Evolutionary conservation across 2,113 vertebrate genomes (phyloP).

Genomic region (Willisornis vidua): DNA sequence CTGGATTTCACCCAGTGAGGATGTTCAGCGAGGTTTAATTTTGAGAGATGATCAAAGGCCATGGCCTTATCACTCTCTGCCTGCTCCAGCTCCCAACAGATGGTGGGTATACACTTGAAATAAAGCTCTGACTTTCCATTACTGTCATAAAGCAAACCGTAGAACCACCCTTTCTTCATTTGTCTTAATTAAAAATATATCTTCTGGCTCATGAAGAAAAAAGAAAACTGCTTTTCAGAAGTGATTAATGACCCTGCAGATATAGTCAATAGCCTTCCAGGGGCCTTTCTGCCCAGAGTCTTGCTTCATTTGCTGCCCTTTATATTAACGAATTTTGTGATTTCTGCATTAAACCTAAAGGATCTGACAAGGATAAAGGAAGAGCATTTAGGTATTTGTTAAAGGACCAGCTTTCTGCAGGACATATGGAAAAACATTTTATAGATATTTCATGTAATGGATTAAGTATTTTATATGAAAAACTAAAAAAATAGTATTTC

Average conservation of each 20-base stretch:
- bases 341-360: background rate
- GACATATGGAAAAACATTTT: background rate
- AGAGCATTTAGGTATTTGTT: background rate
- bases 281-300: background rate
- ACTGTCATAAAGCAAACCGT: background rate
- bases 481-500: background rate
- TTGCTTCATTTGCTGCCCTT: background rate
- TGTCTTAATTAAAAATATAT: conserved; percentile 20
- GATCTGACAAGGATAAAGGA: background rate
- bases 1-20: background rate
- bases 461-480: background rate
- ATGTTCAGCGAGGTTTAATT: background rate
- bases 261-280: conserved; percentile 44
- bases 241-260: conserved; percentile 77
- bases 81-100: background rate
- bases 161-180: background rate
- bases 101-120: background rate
- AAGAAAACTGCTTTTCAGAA: background rate
- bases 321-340: background rate
- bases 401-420: background rate
- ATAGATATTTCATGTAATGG: background rate
- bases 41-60: conserved; percentile 8
- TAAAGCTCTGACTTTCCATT: background rate
- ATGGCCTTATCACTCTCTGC: background rate
- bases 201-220: background rate